Evolutionary conservation across 1,140 invertebrate species (phyloP).

Genomic region (Tetramorium simillimum): DNA sequence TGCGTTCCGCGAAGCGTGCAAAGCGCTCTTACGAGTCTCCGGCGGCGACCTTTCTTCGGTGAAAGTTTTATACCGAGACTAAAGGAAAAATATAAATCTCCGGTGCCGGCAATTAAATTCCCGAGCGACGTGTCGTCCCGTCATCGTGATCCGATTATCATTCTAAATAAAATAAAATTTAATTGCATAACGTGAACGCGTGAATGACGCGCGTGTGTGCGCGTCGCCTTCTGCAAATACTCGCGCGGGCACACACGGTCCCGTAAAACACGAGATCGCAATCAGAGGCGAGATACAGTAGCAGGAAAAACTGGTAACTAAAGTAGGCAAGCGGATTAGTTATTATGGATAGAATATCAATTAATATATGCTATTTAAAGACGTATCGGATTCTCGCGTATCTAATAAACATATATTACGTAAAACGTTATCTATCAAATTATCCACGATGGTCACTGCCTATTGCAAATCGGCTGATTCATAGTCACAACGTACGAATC

Average conservation of each 20-base stretch:
- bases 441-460: neutral
- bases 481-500: neutral
- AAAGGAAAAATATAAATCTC: slow-evolving; percentile 22
- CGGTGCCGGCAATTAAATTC: neutral
- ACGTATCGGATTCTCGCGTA: neutral
- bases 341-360: slow-evolving; percentile 13
- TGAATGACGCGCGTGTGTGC: too few relatives aligned
- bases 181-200: neutral
- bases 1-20: slow-evolving; percentile 36
- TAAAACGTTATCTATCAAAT: slow-evolving; percentile 2
- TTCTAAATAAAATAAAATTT: neutral
- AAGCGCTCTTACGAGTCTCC: slow-evolving; percentile 15
- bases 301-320: neutral
- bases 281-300: neutral
- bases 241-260: neutral
- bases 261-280: neutral
- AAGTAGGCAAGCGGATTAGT: neutral
- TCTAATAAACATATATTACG: slow-evolving; percentile 21
- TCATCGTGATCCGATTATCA: neutral
- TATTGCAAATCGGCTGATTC: neutral
- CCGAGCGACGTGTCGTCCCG: neutral
- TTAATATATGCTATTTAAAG: slow-evolving; percentile 4
- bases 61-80: slow-evolving; percentile 26
- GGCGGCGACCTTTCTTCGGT: slow-evolving; percentile 22
- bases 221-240: neutral